Conservation (phyloP, 2,113 vertebrate genomes). For the Blennius ocellaris region DNA sequence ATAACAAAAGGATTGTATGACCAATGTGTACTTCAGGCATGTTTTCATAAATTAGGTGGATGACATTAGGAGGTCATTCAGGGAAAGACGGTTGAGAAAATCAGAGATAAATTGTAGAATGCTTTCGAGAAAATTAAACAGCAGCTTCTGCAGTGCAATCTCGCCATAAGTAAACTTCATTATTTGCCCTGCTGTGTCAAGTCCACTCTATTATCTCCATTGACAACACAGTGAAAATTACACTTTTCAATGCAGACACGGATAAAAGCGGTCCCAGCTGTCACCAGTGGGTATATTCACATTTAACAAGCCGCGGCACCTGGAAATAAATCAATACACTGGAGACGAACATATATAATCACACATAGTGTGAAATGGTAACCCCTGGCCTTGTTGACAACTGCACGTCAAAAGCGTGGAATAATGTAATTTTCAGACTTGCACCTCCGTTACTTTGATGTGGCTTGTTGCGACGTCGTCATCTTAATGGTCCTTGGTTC, state of each 20-base stretch:
- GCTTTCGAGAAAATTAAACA: conserved; percentile 9
- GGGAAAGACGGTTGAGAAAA: not conserved
- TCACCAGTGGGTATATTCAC: conserved; percentile 44
- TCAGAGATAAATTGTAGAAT: conserved; percentile 20
- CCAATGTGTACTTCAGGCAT: not conserved
- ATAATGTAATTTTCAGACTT: conserved; percentile 56
- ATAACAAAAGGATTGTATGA: no score
- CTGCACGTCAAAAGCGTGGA: conserved; percentile 29
- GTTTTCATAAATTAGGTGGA: conserved; percentile 11
- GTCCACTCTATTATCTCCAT: conserved; percentile 11
- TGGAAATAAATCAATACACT: conserved; percentile 55
- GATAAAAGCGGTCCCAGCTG: conserved; percentile 17
- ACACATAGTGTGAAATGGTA: conserved; percentile 29
- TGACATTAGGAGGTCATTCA: conserved; percentile 30
- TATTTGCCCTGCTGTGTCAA: conserved; percentile 13
- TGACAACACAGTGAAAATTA: conserved; percentile 6
- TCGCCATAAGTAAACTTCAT: not conserved
- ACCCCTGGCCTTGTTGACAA: conserved; percentile 46
- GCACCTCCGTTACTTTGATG: conserved; percentile 45
- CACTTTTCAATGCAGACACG: not conserved
- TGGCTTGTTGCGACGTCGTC: conserved; percentile 35
- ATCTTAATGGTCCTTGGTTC: conserved; percentile 49
- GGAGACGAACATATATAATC: conserved; percentile 24
- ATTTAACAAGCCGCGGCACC: conserved; percentile 48
- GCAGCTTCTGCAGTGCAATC: conserved; percentile 2